phyloP scores from a whole-genome alignment of 2,888 invertebrate species.

The Euphydryas editha region DNA sequence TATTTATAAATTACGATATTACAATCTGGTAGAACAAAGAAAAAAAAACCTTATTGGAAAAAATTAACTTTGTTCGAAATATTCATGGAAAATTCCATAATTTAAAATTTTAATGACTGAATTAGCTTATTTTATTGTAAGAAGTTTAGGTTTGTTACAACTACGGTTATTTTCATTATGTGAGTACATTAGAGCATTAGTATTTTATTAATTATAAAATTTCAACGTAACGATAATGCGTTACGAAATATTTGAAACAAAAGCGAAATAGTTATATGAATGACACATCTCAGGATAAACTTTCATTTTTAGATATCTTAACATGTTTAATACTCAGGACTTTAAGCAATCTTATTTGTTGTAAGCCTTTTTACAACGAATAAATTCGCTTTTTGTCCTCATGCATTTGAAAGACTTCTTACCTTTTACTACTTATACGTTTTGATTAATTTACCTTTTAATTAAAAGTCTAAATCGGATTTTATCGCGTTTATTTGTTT shows the following conservation, averaged over 20 bases:
- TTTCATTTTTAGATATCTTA: not conserved
- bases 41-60: no score
- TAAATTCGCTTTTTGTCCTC: not conserved
- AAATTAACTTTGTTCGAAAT: no score
- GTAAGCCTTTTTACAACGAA: not conserved
- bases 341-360: not conserved
- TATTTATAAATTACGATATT: not conserved
- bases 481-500: no score
- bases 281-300: not conserved
- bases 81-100: no score
- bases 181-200: no score
- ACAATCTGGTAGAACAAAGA: no score
- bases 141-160: not conserved
- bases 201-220: not conserved
- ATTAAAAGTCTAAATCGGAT: no score
- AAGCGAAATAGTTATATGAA: not conserved
- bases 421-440: not conserved
- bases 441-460: no score
- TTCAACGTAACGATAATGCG: not conserved
- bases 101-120: no score
- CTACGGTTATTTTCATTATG: not conserved
- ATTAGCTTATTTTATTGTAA: no score
- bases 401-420: not conserved
- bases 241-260: not conserved
- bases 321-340: constrained; percentile 1